Conservation (phyloP, 2,888 invertebrate species). For the Trachelus iudaicus region DNA sequence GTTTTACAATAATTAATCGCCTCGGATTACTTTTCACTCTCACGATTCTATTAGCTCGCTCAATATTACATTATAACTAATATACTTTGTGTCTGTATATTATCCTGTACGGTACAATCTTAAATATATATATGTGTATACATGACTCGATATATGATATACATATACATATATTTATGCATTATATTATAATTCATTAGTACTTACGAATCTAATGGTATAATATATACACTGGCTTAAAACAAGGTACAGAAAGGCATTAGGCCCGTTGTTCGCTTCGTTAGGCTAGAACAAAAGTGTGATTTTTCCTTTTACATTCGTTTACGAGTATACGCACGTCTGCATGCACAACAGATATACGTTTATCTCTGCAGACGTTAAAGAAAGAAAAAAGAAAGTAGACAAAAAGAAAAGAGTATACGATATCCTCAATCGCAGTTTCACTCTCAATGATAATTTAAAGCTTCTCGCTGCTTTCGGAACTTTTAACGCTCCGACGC, state of each 20-base stretch:
- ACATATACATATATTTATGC: constrained; percentile 35
- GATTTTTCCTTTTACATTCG: constrained; percentile 26
- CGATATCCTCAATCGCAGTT: background rate
- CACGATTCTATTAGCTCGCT: constrained; percentile 17
- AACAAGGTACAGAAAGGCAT: constrained; percentile 56
- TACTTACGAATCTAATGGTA: constrained; percentile 52
- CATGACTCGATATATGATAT: constrained; percentile 24
- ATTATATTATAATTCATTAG: constrained; percentile 34
- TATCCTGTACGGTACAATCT: constrained; percentile 31
- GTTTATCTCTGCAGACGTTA: background rate
- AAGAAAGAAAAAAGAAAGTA: constrained; percentile 1
- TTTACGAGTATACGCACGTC: constrained; percentile 23
- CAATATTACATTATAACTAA: constrained; percentile 50
- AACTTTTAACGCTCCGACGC: background rate
- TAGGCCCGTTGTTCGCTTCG: constrained; percentile 55
- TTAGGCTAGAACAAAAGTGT: constrained; percentile 49
- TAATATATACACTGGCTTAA: constrained; percentile 58
- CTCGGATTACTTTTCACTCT: constrained; percentile 33
- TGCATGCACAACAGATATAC: background rate
- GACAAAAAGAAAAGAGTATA: constrained; percentile 1
- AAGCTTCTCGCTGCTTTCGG: constrained; percentile 15
- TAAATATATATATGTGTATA: constrained; percentile 22
- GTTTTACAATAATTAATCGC: constrained; percentile 48
- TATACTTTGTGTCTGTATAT: constrained; percentile 30
- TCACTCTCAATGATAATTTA: background rate